These are phyloP conservation scores for Pristionchus maxplancki DNA, from an alignment of 2,888 invertebrate species.

Conservation along the genomic window DNA sequence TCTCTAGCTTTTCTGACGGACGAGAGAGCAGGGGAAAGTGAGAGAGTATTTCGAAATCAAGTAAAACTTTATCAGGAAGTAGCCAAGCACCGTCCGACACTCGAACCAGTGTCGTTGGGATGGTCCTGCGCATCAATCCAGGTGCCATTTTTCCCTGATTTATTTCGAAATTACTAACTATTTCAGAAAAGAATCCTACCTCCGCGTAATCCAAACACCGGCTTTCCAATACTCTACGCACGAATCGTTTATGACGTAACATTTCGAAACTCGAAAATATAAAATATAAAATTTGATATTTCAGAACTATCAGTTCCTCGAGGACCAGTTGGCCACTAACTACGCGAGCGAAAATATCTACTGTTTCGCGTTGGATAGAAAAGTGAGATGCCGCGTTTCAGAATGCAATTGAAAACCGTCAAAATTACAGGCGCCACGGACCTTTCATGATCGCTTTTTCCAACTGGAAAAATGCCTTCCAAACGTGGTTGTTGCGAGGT, in stretches of 20 bases:
- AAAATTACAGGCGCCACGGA: neutral
- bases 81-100: neutral
- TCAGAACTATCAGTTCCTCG: conserved; percentile 32
- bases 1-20: too few species aligned
- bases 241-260: neutral
- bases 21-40: too few species aligned
- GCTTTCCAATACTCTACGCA: conserved; percentile 18
- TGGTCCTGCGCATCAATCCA: neutral
- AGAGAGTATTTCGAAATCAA: neutral
- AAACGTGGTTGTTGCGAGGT: conserved; percentile 24
- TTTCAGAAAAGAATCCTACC: conserved; percentile 24
- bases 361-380: conserved; percentile 18
- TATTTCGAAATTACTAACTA: neutral
- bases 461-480: neutral
- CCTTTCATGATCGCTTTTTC: neutral
- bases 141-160: neutral
- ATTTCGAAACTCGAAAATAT: too few species aligned
- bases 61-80: neutral
- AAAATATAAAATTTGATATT: too few species aligned
- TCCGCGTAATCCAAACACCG: neutral
- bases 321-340: conserved; percentile 11
- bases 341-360: conserved; percentile 29
- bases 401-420: too few species aligned
- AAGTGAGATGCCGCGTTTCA: neutral
- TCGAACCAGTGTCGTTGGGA: neutral